phyloP scores from a whole-genome alignment of 2,797 vertebrate genomes.

The Coregonus suidteri region DNA sequence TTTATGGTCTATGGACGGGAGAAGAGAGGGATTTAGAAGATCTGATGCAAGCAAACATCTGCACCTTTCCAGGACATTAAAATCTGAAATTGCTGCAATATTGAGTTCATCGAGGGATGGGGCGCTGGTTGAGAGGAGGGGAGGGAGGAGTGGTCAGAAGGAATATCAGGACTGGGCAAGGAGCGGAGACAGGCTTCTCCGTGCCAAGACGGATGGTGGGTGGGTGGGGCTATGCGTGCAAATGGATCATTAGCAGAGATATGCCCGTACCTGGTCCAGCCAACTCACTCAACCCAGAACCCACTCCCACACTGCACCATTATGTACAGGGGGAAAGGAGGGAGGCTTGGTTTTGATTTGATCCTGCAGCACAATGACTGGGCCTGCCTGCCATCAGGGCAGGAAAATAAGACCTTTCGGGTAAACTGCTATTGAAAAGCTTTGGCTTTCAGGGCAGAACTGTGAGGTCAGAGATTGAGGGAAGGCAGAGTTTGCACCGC shows the following conservation, averaged over 20 bases:
- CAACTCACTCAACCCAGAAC: conserved; percentile 42
- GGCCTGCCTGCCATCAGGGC: too few relatives aligned
- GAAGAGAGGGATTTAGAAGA: conserved; percentile 27
- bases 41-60: conserved; percentile 64
- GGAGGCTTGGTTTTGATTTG: conserved; percentile 53
- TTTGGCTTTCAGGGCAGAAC: too few relatives aligned
- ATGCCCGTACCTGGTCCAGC: conserved; percentile 60
- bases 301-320: conserved; percentile 63
- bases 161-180: conserved; percentile 45
- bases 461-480: too few relatives aligned
- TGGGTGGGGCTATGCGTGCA: conserved; percentile 67
- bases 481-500: too few relatives aligned
- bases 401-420: too few relatives aligned
- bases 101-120: conserved; percentile 61
- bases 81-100: conserved; percentile 60
- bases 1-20: too few relatives aligned
- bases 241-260: conserved; percentile 70
- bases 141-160: not conserved
- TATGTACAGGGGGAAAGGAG: conserved; percentile 40
- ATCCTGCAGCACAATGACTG: conserved; percentile 7
- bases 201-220: conserved; percentile 63
- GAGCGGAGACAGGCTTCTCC: conserved; percentile 47
- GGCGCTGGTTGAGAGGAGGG: conserved; percentile 45
- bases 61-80: conserved; percentile 66
- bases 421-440: too few relatives aligned